phyloP scores from a whole-genome alignment of 1,140 invertebrate species.

The Ericerus pela region DNA sequence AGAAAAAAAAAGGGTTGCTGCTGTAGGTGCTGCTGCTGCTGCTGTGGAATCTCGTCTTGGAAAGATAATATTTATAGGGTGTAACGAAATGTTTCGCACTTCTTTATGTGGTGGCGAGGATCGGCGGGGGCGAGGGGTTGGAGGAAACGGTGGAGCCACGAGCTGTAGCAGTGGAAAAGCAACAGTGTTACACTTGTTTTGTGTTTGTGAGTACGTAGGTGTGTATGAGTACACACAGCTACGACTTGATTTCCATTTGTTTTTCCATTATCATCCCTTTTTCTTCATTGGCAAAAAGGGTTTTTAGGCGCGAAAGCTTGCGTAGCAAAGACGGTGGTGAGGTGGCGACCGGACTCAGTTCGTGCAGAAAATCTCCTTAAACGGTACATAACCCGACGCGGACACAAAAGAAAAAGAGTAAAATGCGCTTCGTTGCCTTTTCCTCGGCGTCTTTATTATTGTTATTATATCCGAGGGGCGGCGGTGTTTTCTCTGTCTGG shows the following conservation, averaged over 20 bases:
- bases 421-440: constrained; percentile 7
- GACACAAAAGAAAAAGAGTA: constrained; percentile 1
- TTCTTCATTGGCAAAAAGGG: not conserved
- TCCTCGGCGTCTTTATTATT: not conserved
- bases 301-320: not conserved
- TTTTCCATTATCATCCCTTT: constrained; percentile 5
- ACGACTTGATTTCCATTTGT: constrained; percentile 11
- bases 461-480: not conserved
- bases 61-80: not conserved
- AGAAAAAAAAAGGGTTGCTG: constrained; percentile 6
- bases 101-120: not conserved
- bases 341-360: not conserved
- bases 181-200: too few species aligned
- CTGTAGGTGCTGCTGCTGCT: too few species aligned
- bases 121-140: too few species aligned
- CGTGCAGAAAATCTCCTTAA: constrained; percentile 11
- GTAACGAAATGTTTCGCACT: constrained; percentile 1
- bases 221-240: too few species aligned
- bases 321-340: not conserved
- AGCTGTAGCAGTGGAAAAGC: too few species aligned
- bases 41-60: not conserved
- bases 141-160: too few species aligned
- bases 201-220: too few species aligned
- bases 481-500: constrained; percentile 5
- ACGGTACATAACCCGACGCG: constrained; percentile 6